phyloP scores from a whole-genome alignment of 1,140 invertebrate species.

The Trichoplusia ni region DNA sequence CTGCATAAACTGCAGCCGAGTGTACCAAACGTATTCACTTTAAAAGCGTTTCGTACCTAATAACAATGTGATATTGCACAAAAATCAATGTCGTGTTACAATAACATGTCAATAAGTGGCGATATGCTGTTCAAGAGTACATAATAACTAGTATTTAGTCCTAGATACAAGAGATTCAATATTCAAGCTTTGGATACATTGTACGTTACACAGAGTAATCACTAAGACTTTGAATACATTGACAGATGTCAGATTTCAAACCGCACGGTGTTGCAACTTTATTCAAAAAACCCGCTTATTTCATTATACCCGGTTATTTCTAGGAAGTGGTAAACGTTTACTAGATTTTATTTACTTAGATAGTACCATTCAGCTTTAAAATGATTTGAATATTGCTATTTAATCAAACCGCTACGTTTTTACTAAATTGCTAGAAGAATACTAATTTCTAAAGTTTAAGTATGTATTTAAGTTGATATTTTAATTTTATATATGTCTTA shows the following conservation, averaged over 20 bases:
- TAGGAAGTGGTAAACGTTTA: no score
- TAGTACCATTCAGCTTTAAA: no score
- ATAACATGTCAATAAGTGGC: background rate
- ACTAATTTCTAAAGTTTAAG: background rate
- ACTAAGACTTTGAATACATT: background rate
- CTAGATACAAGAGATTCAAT: conserved; percentile 1
- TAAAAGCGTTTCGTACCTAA: background rate
- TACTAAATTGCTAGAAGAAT: no score
- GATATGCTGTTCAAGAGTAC: conserved; percentile 14
- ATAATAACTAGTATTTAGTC: background rate
- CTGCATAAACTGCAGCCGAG: background rate
- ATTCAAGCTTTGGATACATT: conserved; percentile 20
- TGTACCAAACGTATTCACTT: background rate
- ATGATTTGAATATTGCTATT: no score
- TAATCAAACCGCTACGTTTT: no score
- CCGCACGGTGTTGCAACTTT: no score
- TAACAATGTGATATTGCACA: background rate
- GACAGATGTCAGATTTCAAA: no score
- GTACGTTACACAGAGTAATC: conserved; percentile 1
- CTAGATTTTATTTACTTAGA: no score
- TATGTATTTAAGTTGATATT: no score
- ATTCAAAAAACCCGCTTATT: no score
- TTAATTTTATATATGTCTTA: background rate
- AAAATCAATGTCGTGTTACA: background rate
- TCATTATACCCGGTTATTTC: no score